Conservation (phyloP, 2,888 invertebrate species). For the Andrena praecox region DNA sequence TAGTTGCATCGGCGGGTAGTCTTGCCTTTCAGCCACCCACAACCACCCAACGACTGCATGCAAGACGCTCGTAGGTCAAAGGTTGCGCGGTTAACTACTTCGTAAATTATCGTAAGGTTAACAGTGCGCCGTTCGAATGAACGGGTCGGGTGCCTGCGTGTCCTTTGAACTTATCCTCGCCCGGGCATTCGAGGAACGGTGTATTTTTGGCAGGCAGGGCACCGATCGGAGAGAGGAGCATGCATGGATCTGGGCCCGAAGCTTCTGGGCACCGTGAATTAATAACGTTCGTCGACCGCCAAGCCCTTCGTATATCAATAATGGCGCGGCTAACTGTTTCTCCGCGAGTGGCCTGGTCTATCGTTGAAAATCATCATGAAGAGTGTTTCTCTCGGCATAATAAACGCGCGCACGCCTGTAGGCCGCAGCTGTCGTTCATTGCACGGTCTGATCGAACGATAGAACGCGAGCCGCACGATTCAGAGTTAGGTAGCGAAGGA, state of each 20-base stretch:
- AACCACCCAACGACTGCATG: conserved; percentile 67
- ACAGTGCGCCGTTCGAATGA: conserved; percentile 60
- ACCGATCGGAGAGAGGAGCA: neutral
- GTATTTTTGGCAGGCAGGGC: neutral
- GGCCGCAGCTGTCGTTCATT: conserved; percentile 67
- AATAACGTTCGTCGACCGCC: conserved; percentile 3
- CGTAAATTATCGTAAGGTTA: conserved; percentile 75
- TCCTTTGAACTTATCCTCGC: conserved; percentile 44
- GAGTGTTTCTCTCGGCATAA: conserved; percentile 23
- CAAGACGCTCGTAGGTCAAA: conserved; percentile 77
- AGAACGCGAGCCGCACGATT: conserved; percentile 67
- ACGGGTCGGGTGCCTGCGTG: conserved; percentile 51
- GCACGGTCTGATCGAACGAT: conserved; percentile 70
- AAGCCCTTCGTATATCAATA: neutral
- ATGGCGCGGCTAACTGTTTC: neutral
- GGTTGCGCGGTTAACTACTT: conserved; percentile 73
- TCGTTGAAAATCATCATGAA: conserved; percentile 17
- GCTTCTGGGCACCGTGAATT: neutral
- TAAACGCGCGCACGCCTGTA: conserved; percentile 18
- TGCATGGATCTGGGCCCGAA: neutral
- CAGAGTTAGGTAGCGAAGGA: conserved; percentile 49
- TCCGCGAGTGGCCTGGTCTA: conserved; percentile 10
- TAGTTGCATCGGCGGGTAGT: conserved; percentile 68
- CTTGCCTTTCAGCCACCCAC: conserved; percentile 67
- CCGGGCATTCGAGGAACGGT: conserved; percentile 1